Percentiles rank a stretch among this genome's conserved stretches.
phyloP scores from a whole-genome alignment of 2,888 invertebrate genomes.

The Latheticus oryzae region DNA sequence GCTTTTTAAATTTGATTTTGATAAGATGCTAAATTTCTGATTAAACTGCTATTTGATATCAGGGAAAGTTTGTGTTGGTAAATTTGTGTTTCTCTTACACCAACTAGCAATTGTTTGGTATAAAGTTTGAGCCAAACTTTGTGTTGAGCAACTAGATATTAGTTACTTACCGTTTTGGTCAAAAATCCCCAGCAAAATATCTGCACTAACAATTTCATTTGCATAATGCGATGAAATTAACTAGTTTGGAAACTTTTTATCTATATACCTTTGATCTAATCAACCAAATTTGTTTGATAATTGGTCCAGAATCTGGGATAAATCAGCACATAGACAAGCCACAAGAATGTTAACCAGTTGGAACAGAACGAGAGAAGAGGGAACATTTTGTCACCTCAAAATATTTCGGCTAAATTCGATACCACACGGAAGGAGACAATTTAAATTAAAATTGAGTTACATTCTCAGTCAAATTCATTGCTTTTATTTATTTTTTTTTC shows the following conservation, averaged over 20 bases:
- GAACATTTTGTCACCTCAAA: slow-evolving; percentile 49
- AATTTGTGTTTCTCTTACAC: slow-evolving; percentile 29
- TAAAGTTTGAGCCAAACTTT: slow-evolving; percentile 34
- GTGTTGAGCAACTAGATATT: slow-evolving; percentile 35
- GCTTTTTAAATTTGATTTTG: too few relatives aligned
- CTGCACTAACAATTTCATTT: slow-evolving; percentile 9
- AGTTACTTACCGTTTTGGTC: slow-evolving; percentile 18
- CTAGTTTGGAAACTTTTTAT: too few relatives aligned
- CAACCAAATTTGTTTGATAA: slow-evolving; percentile 10
- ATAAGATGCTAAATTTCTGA: slow-evolving; percentile 14
- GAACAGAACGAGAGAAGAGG: slow-evolving; percentile 43
- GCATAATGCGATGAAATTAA: not conserved
- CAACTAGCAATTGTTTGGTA: slow-evolving; percentile 36
- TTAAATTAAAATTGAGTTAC: slow-evolving; percentile 40
- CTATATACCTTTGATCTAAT: too few relatives aligned
- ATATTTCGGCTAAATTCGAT: slow-evolving; percentile 41
- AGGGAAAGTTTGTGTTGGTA: slow-evolving; percentile 21
- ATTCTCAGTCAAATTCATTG: slow-evolving; percentile 12
- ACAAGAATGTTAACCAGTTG: slow-evolving; percentile 48
- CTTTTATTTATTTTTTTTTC: not conserved
- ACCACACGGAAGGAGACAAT: slow-evolving; percentile 23
- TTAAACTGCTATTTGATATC: slow-evolving; percentile 18
- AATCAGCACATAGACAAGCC: slow-evolving; percentile 45
- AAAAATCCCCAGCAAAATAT: slow-evolving; percentile 11
- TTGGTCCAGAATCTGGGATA: slow-evolving; percentile 26